These are phyloP conservation scores for Ibycter americanus DNA, from an alignment of 2,797 vertebrate genomes.

Conservation along the genomic window DNA sequence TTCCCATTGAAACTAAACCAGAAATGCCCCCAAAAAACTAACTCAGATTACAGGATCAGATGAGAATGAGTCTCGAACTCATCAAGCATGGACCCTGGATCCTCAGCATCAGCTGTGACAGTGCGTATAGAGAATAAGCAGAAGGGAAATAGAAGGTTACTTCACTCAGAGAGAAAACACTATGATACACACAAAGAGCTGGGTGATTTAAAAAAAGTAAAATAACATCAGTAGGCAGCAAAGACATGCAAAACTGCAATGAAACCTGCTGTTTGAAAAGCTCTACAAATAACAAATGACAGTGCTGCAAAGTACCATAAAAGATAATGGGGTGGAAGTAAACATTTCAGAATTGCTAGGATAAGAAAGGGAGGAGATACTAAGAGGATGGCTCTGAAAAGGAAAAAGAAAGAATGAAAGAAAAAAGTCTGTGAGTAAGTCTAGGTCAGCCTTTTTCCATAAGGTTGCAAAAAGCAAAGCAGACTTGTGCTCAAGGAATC, in stretches of 20 bases:
- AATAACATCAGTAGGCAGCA: constrained; percentile 21
- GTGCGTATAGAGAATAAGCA: not conserved
- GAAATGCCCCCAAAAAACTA: not conserved
- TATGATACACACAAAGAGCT: not conserved
- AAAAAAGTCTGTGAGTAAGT: not conserved
- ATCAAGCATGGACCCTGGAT: not conserved
- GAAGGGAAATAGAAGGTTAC: constrained; percentile 14
- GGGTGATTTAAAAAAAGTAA: not conserved
- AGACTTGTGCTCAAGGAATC: not conserved
- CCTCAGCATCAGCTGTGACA: not conserved
- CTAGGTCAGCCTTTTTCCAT: not conserved
- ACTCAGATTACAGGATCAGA: not conserved
- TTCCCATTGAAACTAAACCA: not conserved
- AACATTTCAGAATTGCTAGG: constrained; percentile 29
- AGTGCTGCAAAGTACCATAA: constrained; percentile 1
- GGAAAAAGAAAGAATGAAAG: not conserved
- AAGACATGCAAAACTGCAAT: constrained; percentile 21
- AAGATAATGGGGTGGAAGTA: constrained; percentile 49
- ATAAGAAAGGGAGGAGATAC: not conserved
- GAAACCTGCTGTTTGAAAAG: constrained; percentile 44
- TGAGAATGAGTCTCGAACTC: not conserved
- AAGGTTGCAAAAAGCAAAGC: not conserved
- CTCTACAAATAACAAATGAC: constrained; percentile 57
- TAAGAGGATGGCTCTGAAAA: not conserved
- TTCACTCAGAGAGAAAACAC: not conserved